Evolutionary conservation across 2,888 invertebrate species (phyloP), one percentile per base, ranked within the genome.

Genomic region (Sympetrum striolatum): DNA sequence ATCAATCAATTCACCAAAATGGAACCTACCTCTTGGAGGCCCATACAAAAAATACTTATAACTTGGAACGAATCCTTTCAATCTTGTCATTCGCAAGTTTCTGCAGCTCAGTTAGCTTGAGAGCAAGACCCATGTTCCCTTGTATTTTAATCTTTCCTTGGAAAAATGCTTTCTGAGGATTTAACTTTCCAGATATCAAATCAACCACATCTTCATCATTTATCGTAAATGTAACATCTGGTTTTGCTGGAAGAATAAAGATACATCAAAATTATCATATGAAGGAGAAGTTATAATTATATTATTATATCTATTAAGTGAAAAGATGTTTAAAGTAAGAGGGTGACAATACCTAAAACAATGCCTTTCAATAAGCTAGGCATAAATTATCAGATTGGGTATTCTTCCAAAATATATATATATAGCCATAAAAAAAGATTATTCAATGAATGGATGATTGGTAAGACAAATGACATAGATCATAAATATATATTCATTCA

Each of bases 81-180:
- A 98, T 97, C 93, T 96, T 96, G 79, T 95, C 95, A 5, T 96
- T 95, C 0, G 97, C 97, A 10, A 96, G 95, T 91, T 96, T 95
- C 93, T 98, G 98, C 91, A 98, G 94, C 92, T 98, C 97, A 35
- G 97, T 96, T 91, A 99, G 94, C 93, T 98, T 99, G 97, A 99
- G 97, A 2, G 99, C 99, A 80, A 99, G 94, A 0, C 98, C 98
- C 97, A 99, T 98, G 93, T 99, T 99, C 58, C 99, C 99, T 93
- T 98, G 97, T 91, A 99, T 97, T 94, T 99, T 99, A 91, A 98
- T 96, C 94, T 99, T 99, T 25, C 99, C 99, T 94, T 99, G 98
- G 95, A 98, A 98, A 94, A 98, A 98, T 2, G 98, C 98, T 94
- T 98, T 98, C 93, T 99, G 99, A 0, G 98, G 98, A 93, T 98